Conservation (phyloP, 1,140 invertebrate genomes). For the Drosophila micromelanica region DNA sequence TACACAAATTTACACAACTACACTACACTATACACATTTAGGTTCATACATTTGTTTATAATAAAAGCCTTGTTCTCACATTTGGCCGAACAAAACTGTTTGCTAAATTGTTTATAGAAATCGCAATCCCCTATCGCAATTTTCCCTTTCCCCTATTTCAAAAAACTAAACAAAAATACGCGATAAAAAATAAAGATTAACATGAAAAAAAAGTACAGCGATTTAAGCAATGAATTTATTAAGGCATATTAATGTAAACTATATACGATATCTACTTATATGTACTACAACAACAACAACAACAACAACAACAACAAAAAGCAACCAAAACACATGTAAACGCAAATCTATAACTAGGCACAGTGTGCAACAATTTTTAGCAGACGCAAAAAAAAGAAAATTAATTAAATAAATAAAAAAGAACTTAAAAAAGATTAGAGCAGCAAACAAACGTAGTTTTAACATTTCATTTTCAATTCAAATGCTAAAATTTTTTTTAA, state of each 20-base stretch:
- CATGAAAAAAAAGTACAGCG: slow-evolving; percentile 59
- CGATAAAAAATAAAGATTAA: slow-evolving; percentile 16
- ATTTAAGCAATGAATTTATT: slow-evolving; percentile 80
- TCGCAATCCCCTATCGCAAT: neutral
- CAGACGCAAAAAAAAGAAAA: slow-evolving; percentile 9
- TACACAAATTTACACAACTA: slow-evolving; percentile 19
- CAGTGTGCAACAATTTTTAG: slow-evolving; percentile 28
- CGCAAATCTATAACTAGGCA: slow-evolving; percentile 37
- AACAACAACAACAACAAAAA: too few species aligned
- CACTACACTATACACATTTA: slow-evolving; percentile 19
- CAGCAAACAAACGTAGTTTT: slow-evolving; percentile 33
- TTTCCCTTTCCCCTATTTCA: neutral
- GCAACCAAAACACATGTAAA: slow-evolving; percentile 39
- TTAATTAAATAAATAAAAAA: slow-evolving; percentile 24
- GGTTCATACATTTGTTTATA: slow-evolving; percentile 33
- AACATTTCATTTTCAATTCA: slow-evolving; percentile 33
- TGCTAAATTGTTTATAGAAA: slow-evolving; percentile 3
- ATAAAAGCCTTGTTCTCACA: slow-evolving; percentile 19
- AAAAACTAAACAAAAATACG: neutral
- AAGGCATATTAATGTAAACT: slow-evolving; percentile 77
- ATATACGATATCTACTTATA: slow-evolving; percentile 68
- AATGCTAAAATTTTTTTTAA: slow-evolving; percentile 36
- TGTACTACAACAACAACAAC: slow-evolving; percentile 26
- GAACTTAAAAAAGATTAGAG: slow-evolving; percentile 15
- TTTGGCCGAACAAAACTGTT: slow-evolving; percentile 19